A percentile compares a stretch with the other conserved stretches of the same genome.
phyloP scores from a whole-genome alignment of 2,888 invertebrate genomes.

The Tryphoninae sp. region DNA sequence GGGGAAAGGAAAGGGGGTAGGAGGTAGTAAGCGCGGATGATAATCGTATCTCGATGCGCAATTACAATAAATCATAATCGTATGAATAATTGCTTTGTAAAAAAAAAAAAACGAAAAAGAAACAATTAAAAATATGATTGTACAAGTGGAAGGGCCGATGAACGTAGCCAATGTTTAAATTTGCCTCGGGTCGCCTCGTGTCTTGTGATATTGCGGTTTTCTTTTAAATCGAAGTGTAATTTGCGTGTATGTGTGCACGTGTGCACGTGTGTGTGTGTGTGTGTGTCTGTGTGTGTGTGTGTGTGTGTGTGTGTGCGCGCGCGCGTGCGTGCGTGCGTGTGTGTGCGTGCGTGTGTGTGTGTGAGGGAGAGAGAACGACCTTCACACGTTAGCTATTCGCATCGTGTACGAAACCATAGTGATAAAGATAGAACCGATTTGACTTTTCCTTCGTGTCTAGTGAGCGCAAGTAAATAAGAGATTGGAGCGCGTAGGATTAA shows the following conservation, averaged over 20 bases:
- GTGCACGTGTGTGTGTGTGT: constrained; percentile 10
- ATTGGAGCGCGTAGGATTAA: constrained; percentile 28
- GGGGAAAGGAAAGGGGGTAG: constrained; percentile 34
- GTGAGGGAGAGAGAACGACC: constrained; percentile 9
- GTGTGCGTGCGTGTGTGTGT: constrained; percentile 18
- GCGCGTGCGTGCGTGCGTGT: too few species aligned
- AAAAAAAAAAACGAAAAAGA: constrained; percentile 65
- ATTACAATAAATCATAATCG: constrained; percentile 46
- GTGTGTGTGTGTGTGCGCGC: constrained; percentile 19
- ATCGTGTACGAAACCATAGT: constrained; percentile 38
- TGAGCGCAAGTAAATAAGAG: constrained; percentile 35
- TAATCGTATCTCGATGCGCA: constrained; percentile 50
- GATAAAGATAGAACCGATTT: constrained; percentile 16
- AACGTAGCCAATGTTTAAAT: constrained; percentile 71
- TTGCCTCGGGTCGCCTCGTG: constrained; percentile 53
- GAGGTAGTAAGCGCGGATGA: constrained; percentile 45
- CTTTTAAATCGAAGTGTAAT: constrained; percentile 7
- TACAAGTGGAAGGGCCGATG: constrained; percentile 69
- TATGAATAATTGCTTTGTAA: constrained; percentile 66
- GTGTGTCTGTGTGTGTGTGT: constrained; percentile 5
- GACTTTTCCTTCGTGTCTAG: constrained; percentile 45
- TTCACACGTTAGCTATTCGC: constrained; percentile 24
- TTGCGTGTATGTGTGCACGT: constrained; percentile 20
- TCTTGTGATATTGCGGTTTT: constrained; percentile 27
- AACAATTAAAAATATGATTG: constrained; percentile 69